These are phyloP conservation scores for Agelastica alni DNA, from an alignment of 2,888 invertebrate genomes.

Conservation along the genomic window DNA sequence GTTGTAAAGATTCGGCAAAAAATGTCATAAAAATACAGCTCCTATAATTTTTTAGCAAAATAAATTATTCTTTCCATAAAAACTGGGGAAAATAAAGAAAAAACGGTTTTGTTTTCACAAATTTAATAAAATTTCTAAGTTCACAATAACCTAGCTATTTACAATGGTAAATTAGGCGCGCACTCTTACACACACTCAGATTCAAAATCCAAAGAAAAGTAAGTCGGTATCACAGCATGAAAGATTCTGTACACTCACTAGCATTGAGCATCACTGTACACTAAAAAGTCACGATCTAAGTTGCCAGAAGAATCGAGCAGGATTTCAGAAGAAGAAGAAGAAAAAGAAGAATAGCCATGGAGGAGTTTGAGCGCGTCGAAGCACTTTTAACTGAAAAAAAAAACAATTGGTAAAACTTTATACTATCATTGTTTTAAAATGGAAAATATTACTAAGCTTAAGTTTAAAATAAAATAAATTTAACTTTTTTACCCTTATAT, in stretches of 20 bases:
- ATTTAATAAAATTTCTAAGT: constrained; percentile 20
- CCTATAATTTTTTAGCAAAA: no score
- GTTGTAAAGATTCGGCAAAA: no score
- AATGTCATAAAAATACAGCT: no score
- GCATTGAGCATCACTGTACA: constrained; percentile 15
- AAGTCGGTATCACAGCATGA: constrained; percentile 16
- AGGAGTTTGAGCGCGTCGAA: constrained; percentile 18
- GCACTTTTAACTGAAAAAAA: constrained; percentile 45
- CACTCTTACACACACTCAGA: neutral
- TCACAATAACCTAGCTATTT: constrained; percentile 11
- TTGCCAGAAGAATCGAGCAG: constrained; percentile 4
- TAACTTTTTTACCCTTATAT: no score
- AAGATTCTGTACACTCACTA: constrained; percentile 9
- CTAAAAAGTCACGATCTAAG: neutral
- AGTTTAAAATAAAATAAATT: no score
- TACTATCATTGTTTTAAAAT: no score
- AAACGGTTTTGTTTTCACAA: neutral
- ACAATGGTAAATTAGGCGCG: constrained; percentile 11
- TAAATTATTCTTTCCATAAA: no score
- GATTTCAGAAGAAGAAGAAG: constrained; percentile 13
- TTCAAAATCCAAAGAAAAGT: constrained; percentile 5
- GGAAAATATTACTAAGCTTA: no score
- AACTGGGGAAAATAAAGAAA: neutral
- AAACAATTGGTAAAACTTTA: no score
- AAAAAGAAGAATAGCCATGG: constrained; percentile 17